phyloP scores from a whole-genome alignment of 2,888 invertebrate genomes.

The Ichneumoninae sp. region DNA sequence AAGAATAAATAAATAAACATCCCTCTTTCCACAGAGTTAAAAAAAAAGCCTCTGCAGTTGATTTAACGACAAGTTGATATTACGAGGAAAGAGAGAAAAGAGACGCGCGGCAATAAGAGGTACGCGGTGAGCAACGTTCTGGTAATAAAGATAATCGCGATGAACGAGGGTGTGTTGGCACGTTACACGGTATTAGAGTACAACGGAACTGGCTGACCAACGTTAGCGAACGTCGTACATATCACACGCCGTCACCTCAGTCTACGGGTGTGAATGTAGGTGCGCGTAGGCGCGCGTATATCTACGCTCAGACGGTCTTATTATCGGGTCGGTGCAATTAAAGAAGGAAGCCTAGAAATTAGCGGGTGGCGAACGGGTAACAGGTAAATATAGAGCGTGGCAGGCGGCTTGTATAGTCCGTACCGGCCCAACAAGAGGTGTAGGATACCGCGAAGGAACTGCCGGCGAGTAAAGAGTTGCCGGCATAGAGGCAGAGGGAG shows the following conservation, averaged over 20 bases:
- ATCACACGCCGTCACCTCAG: conserved; percentile 34
- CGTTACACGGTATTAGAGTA: conserved; percentile 73
- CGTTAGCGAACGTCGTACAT: conserved; percentile 20
- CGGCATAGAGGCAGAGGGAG: conserved; percentile 67
- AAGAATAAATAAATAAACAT: neutral
- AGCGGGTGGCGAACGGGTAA: conserved; percentile 80
- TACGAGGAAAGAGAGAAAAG: conserved; percentile 14
- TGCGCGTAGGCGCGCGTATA: conserved; percentile 43
- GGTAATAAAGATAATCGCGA: conserved; percentile 76
- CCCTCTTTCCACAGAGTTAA: neutral
- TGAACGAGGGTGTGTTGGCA: conserved; percentile 76
- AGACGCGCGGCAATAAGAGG: conserved; percentile 36
- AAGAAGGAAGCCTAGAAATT: conserved; percentile 83
- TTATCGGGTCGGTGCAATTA: conserved; percentile 81
- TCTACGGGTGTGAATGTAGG: conserved; percentile 22
- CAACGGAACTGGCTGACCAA: conserved; percentile 32
- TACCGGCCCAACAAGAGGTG: conserved; percentile 61
- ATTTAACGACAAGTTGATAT: conserved; percentile 32
- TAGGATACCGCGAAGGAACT: conserved; percentile 51
- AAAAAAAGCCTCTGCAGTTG: neutral
- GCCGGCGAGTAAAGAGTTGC: conserved; percentile 56
- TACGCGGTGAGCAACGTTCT: conserved; percentile 38
- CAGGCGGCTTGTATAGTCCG: conserved; percentile 72
- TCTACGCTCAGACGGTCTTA: conserved; percentile 76
- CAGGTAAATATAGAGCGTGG: conserved; percentile 79